Percentiles rank a stretch among this genome's conserved stretches.
Conservation (phyloP, 64 coral and sea anemone species). For the Catalaphyllia jardinei region DNA sequence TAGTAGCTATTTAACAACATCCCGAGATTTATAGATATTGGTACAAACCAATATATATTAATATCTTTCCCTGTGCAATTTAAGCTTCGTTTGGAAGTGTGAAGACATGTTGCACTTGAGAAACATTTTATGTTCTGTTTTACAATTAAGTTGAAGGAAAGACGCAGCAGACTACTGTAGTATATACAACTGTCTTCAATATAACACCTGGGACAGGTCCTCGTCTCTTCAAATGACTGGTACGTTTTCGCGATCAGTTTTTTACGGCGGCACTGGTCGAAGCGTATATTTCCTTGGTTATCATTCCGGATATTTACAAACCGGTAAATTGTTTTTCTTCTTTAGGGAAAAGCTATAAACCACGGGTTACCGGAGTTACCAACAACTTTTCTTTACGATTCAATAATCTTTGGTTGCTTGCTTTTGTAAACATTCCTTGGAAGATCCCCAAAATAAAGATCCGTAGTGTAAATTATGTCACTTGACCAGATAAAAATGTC, state of each 20-base stretch:
- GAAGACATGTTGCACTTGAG: too few relatives aligned
- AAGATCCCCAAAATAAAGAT: background rate
- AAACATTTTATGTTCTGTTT: too few relatives aligned
- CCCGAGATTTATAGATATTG: background rate
- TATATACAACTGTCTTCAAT: background rate
- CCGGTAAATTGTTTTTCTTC: background rate
- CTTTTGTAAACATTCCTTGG: background rate
- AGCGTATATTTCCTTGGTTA: background rate
- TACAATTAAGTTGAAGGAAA: too few relatives aligned
- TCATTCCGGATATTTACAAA: background rate
- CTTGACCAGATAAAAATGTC: background rate
- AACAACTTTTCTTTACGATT: background rate
- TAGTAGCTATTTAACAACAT: background rate
- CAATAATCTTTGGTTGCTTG: background rate
- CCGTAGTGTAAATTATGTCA: background rate
- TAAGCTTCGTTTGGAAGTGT: too few relatives aligned
- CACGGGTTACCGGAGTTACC: background rate
- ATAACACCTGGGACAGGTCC: background rate
- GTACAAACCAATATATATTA: too few relatives aligned
- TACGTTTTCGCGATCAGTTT: background rate
- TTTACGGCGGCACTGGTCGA: background rate
- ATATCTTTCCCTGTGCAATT: too few relatives aligned
- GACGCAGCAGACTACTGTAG: too few relatives aligned
- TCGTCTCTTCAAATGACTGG: background rate
- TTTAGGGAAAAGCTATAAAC: background rate